A percentile compares a stretch with the other conserved stretches of the same genome.
Evolutionary conservation across 64 coral and sea anemone genomes (phyloP).

Genomic region (Montipora capricornis): DNA sequence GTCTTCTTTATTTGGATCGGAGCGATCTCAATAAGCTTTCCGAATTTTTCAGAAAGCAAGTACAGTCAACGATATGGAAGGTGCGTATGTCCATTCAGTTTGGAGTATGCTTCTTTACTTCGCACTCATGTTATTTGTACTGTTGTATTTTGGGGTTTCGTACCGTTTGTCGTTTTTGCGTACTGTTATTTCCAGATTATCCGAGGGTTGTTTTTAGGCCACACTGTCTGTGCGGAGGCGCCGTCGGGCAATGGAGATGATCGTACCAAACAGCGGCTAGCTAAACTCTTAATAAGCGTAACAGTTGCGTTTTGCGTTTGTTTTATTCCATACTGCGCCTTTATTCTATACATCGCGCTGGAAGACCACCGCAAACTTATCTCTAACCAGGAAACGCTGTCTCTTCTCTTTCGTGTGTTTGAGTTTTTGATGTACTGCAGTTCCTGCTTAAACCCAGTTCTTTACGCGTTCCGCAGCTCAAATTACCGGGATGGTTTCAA

Average conservation of each 20-base stretch:
- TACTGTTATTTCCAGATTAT: constrained; percentile 74
- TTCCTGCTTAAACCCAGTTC: constrained; percentile 67
- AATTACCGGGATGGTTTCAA: too few relatives aligned
- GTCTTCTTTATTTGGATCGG: constrained; percentile 47
- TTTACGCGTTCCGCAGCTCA: constrained; percentile 20
- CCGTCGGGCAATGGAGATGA: constrained; percentile 4
- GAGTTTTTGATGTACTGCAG: constrained; percentile 58
- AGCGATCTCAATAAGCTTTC: constrained; percentile 39
- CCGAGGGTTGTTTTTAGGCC: constrained; percentile 52
- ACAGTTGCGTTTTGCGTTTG: constrained; percentile 53
- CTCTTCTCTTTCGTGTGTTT: constrained; percentile 15
- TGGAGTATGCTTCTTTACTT: constrained; percentile 42
- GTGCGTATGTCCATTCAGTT: constrained; percentile 70
- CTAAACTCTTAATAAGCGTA: constrained; percentile 49
- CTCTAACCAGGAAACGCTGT: neutral
- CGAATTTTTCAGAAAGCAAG: constrained; percentile 53
- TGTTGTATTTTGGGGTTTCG: constrained; percentile 37
- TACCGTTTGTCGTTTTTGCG: constrained; percentile 47
- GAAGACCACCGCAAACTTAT: constrained; percentile 11
- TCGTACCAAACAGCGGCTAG: constrained; percentile 37
- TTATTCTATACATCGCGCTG: constrained; percentile 42
- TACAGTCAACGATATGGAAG: constrained; percentile 46
- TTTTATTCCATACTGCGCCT: constrained; percentile 55
- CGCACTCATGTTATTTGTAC: neutral
- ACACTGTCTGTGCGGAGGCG: constrained; percentile 48